These are phyloP conservation scores for Drosophila punjabiensis DNA, from an alignment of 1,140 invertebrate species.

Conservation along the genomic window DNA sequence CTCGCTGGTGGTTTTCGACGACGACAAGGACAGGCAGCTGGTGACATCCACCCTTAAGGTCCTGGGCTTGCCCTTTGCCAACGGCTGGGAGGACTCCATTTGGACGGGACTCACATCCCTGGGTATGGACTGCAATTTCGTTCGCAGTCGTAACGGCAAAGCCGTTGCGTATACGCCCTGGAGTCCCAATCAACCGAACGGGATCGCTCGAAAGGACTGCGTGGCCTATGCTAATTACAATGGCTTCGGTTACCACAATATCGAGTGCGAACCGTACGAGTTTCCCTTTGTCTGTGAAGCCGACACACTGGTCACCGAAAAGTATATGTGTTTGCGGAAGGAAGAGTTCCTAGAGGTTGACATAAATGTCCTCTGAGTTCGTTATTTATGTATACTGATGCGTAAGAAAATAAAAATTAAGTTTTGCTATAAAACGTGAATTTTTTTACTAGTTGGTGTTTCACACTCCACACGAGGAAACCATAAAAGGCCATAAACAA, in stretches of 20 bases:
- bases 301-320: conserved; percentile 8
- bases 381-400: background rate
- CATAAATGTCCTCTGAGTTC: background rate
- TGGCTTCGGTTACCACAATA: conserved; percentile 33
- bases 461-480: background rate
- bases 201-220: conserved; percentile 6
- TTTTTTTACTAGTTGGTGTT: background rate
- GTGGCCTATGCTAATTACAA: conserved; percentile 28
- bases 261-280: conserved; percentile 27
- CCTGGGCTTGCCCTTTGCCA: conserved; percentile 17
- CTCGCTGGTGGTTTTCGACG: conserved; percentile 16
- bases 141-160: conserved; percentile 1
- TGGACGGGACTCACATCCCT: conserved; percentile 37
- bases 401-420: conserved; percentile 1
- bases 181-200: conserved; percentile 28
- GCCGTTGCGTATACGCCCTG: conserved; percentile 36
- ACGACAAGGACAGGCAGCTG: conserved; percentile 14
- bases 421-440: background rate
- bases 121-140: conserved; percentile 13
- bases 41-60: conserved; percentile 21
- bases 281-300: conserved; percentile 30
- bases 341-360: conserved; percentile 19
- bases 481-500: conserved; percentile 30
- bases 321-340: conserved; percentile 29
- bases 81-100: conserved; percentile 27